Conservation (phyloP, 2,888 invertebrate species). For the Cephonodes hylas region DNA sequence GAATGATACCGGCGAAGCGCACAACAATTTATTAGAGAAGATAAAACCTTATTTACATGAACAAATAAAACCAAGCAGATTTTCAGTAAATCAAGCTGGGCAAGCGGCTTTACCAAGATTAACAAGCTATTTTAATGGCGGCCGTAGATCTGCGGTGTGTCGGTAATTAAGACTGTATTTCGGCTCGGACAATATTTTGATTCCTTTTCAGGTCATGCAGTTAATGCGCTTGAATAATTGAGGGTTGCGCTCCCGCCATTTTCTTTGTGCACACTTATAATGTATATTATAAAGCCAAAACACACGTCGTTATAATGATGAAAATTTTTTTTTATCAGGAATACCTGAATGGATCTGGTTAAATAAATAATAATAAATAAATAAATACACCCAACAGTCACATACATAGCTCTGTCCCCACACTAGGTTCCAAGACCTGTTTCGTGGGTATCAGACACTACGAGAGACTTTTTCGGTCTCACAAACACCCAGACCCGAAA, state of each 20-base stretch:
- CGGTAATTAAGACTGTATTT: constrained; percentile 13
- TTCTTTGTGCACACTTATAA: background rate
- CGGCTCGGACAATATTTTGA: constrained; percentile 8
- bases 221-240: constrained; percentile 9
- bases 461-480: too few species aligned
- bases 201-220: background rate
- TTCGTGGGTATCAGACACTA: too few species aligned
- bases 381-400: too few species aligned
- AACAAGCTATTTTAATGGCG: background rate
- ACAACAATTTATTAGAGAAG: background rate
- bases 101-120: constrained; percentile 3
- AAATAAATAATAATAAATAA: too few species aligned
- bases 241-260: background rate
- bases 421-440: too few species aligned
- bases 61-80: constrained; percentile 1
- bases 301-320: too few species aligned
- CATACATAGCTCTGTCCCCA: too few species aligned
- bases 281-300: too few species aligned
- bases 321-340: too few species aligned
- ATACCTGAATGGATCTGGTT: background rate
- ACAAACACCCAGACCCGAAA: too few species aligned
- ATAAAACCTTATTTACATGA: constrained; percentile 1
- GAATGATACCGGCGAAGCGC: background rate
- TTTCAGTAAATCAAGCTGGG: background rate
- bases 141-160: constrained; percentile 2